Evolutionary conservation across 1,140 invertebrate genomes (phyloP).

Genomic region (Cataglyphis hispanica): DNA sequence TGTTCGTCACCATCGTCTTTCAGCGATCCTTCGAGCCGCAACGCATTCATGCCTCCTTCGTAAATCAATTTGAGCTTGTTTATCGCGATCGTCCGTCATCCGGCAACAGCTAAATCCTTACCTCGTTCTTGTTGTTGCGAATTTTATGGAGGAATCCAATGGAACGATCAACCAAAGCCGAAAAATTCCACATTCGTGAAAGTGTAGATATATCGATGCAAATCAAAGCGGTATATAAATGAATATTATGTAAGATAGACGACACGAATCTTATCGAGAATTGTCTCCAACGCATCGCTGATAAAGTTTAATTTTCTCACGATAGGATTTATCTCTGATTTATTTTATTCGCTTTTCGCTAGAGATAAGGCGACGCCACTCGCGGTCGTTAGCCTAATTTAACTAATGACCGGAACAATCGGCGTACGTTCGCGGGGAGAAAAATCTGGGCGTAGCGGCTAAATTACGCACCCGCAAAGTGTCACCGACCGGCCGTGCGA

Average conservation of each 20-base stretch:
- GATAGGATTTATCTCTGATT: constrained; percentile 51
- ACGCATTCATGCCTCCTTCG: constrained; percentile 46
- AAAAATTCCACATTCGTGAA: constrained; percentile 5
- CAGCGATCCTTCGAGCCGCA: not conserved
- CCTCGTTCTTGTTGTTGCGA: constrained; percentile 52
- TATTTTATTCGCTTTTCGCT: constrained; percentile 62
- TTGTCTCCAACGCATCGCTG: constrained; percentile 28
- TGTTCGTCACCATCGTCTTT: constrained; percentile 55
- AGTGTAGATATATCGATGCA: constrained; percentile 9
- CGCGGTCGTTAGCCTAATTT: constrained; percentile 58
- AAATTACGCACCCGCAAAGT: constrained; percentile 48
- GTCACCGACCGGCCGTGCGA: constrained; percentile 52
- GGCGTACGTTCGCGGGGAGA: not conserved
- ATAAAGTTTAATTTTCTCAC: constrained; percentile 51
- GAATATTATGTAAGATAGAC: constrained; percentile 46
- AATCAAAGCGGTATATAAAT: constrained; percentile 13
- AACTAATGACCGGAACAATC: constrained; percentile 57
- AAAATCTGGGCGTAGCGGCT: constrained; percentile 13
- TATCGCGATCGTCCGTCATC: constrained; percentile 73
- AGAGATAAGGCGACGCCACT: constrained; percentile 40
- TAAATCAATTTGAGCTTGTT: constrained; percentile 73
- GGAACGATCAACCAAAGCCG: not conserved
- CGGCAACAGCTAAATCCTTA: constrained; percentile 55
- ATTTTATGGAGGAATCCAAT: constrained; percentile 60
- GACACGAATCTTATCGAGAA: not conserved